These are phyloP conservation scores for Formica selysi DNA, from an alignment of 1,140 invertebrate genomes.

Conservation along the genomic window DNA sequence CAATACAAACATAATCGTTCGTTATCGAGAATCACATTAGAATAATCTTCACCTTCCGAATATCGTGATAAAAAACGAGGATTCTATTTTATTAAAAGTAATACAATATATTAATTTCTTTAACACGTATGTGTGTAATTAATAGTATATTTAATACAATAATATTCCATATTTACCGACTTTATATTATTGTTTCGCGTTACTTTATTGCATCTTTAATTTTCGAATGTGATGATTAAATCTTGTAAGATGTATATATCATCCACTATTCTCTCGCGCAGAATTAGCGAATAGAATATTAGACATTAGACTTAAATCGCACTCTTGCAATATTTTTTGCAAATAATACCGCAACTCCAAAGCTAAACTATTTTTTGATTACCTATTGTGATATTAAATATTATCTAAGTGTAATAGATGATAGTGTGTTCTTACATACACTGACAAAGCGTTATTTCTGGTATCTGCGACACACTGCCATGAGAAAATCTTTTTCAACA, in stretches of 20 bases:
- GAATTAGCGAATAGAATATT: constrained; percentile 13
- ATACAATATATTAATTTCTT: constrained; percentile 7
- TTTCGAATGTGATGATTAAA: background rate
- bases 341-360: constrained; percentile 30
- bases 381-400: constrained; percentile 37
- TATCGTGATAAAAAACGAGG: background rate
- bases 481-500: constrained; percentile 6
- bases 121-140: background rate
- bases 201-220: background rate
- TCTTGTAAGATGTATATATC: constrained; percentile 15
- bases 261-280: background rate
- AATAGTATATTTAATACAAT: constrained; percentile 1
- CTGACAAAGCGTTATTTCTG: constrained; percentile 23
- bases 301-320: constrained; percentile 42
- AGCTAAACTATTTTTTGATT: constrained; percentile 51
- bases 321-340: constrained; percentile 39
- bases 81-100: constrained; percentile 34
- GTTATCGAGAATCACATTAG: background rate
- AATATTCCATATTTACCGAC: background rate
- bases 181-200: background rate
- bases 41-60: background rate
- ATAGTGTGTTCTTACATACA: constrained; percentile 16
- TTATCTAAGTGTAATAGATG: constrained; percentile 38
- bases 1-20: constrained; percentile 17
- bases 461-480: constrained; percentile 49